Evolutionary conservation across 92 coral and sea anemone species (phyloP).

Genomic region (Umimayanthus chanpuru): DNA sequence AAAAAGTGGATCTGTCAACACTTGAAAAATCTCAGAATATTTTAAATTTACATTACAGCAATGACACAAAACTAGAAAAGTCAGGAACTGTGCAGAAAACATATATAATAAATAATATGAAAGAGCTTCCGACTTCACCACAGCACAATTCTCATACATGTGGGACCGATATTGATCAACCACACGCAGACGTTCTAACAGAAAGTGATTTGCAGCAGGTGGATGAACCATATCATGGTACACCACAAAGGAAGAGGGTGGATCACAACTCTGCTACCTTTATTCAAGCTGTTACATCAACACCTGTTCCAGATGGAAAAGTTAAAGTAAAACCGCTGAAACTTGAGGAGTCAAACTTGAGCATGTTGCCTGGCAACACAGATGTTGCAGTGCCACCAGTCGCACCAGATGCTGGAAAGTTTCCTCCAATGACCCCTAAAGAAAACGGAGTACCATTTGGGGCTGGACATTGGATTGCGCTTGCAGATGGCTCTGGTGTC

Average conservation of each 20-base stretch:
- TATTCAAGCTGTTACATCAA: slow-evolving; percentile 64
- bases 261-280: slow-evolving; percentile 6
- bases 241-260: background rate
- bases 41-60: slow-evolving; percentile 1
- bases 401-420: slow-evolving; percentile 11
- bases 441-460: slow-evolving; percentile 52
- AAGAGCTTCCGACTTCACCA: background rate
- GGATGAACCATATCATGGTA: background rate
- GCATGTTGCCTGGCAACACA: background rate
- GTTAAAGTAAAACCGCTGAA: slow-evolving; percentile 52
- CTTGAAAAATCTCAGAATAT: slow-evolving; percentile 36
- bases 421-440: slow-evolving; percentile 62
- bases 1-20: background rate
- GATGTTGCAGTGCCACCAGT: slow-evolving; percentile 1
- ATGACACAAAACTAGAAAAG: background rate
- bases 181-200: background rate
- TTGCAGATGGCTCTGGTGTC: slow-evolving; percentile 93
- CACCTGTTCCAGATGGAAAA: slow-evolving; percentile 64
- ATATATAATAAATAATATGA: slow-evolving; percentile 16
- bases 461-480: slow-evolving; percentile 81
- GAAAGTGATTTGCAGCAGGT: background rate
- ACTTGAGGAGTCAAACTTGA: slow-evolving; percentile 48
- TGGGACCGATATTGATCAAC: background rate
- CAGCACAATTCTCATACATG: background rate
- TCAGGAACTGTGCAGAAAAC: slow-evolving; percentile 23